Conservation (phyloP, 2,113 vertebrate genomes). For the Hippocampus guttulatus region DNA sequence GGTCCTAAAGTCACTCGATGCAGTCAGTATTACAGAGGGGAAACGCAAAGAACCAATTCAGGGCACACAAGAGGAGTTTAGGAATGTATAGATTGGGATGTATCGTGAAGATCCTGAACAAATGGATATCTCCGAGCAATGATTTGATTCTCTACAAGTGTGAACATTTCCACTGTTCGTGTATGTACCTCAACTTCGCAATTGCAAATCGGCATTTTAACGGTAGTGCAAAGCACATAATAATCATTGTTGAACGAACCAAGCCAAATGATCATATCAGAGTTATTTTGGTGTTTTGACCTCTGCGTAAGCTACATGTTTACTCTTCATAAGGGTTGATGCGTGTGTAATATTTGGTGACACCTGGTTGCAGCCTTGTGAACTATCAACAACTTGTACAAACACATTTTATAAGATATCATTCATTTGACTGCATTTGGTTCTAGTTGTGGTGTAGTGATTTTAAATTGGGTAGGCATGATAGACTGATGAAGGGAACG, state of each 20-base stretch:
- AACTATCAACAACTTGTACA: not conserved
- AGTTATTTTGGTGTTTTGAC: not conserved
- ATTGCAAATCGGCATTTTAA: not conserved
- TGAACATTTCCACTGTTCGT: not conserved
- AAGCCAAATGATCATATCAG: not conserved
- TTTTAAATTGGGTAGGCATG: no score
- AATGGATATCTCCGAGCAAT: not conserved
- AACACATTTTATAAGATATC: not conserved
- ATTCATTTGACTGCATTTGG: not conserved
- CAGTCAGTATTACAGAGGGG: conserved; percentile 1
- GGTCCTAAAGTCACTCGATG: conserved; percentile 67
- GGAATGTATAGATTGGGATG: not conserved
- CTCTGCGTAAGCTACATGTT: not conserved
- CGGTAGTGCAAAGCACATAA: not conserved
- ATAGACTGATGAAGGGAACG: no score
- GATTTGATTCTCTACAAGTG: not conserved
- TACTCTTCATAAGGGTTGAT: not conserved
- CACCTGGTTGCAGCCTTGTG: not conserved
- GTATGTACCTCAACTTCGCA: not conserved
- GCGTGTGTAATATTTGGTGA: not conserved
- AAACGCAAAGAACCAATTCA: not conserved
- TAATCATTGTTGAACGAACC: not conserved
- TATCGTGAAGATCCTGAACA: not conserved
- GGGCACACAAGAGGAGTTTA: not conserved
- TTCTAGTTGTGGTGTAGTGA: no score